A percentile compares a stretch with the other conserved stretches of the same genome.
These are phyloP conservation scores for Penaeus japonicus DNA, from an alignment of 1,140 invertebrate genomes.

Conservation along the genomic window DNA sequence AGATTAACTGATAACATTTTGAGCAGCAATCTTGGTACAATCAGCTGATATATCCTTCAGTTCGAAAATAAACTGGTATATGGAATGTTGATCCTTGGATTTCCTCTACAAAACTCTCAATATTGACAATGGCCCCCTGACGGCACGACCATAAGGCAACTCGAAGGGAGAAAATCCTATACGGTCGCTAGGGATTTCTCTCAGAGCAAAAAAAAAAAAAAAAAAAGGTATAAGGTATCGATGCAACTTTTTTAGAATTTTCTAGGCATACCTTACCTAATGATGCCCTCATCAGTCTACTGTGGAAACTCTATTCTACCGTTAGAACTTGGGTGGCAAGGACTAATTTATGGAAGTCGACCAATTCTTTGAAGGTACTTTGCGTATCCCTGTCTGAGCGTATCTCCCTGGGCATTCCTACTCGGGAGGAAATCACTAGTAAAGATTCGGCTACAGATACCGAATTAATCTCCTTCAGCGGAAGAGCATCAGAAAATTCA, in stretches of 20 bases:
- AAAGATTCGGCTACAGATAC: too few relatives aligned
- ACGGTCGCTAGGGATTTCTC: not conserved
- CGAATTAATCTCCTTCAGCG: too few relatives aligned
- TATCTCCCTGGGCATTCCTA: not conserved
- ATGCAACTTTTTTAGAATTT: too few relatives aligned
- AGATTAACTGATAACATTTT: not conserved
- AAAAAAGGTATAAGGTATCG: too few relatives aligned
- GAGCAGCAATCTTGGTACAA: not conserved
- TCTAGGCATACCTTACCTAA: too few relatives aligned
- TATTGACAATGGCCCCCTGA: not conserved
- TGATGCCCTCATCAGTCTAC: too few relatives aligned
- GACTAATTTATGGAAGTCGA: too few relatives aligned
- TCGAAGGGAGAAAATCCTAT: slow-evolving; percentile 7
- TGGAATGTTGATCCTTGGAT: not conserved
- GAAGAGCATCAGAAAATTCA: too few relatives aligned
- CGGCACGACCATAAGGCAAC: not conserved
- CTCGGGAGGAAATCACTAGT: not conserved
- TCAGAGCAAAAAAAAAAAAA: too few relatives aligned
- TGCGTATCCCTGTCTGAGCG: not conserved
- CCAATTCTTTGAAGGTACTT: not conserved
- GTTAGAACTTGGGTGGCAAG: not conserved
- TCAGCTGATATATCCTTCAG: not conserved
- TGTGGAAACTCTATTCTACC: not conserved
- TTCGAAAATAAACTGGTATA: not conserved
- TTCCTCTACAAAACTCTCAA: not conserved